Conservation (phyloP, 2,797 vertebrate genomes). For the Siniperca scherzeri region DNA sequence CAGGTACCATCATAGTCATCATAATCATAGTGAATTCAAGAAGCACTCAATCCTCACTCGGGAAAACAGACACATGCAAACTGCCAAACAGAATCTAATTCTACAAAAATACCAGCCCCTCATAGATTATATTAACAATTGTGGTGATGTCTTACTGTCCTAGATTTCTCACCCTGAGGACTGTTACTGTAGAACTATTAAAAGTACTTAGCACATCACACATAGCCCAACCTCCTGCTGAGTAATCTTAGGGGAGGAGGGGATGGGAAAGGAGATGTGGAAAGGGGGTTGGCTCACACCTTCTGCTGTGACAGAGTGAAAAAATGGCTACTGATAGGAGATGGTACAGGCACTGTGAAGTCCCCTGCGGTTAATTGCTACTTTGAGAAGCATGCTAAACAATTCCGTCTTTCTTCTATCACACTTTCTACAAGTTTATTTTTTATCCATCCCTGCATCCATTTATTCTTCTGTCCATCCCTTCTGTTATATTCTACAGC, state of each 20-base stretch:
- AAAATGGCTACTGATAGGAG: slow-evolving; percentile 48
- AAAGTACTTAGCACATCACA: slow-evolving; percentile 66
- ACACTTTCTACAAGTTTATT: slow-evolving; percentile 34
- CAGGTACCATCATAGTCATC: slow-evolving; percentile 69
- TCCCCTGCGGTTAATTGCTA: slow-evolving; percentile 44
- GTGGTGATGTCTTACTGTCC: slow-evolving; percentile 42
- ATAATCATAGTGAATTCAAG: background rate
- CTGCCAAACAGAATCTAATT: background rate
- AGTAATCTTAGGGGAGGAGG: slow-evolving; percentile 55
- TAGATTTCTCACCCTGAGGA: slow-evolving; percentile 49
- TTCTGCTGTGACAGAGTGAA: slow-evolving; percentile 65
- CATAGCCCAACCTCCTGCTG: slow-evolving; percentile 65
- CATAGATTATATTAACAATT: slow-evolving; percentile 12
- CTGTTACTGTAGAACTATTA: slow-evolving; percentile 63
- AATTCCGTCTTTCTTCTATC: slow-evolving; percentile 46
- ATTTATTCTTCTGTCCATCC: slow-evolving; percentile 36
- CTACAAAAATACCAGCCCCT: slow-evolving; percentile 6
- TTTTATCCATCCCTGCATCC: slow-evolving; percentile 34
- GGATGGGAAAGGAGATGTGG: slow-evolving; percentile 40
- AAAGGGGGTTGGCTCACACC: slow-evolving; percentile 62
- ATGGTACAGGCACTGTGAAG: slow-evolving; percentile 40
- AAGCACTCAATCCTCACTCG: background rate
- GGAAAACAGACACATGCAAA: background rate
- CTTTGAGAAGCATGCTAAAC: slow-evolving; percentile 52
- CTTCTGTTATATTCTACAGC: slow-evolving; percentile 66